phyloP scores from a whole-genome alignment of 2,888 invertebrate species.

The Callimorpha dominula region DNA sequence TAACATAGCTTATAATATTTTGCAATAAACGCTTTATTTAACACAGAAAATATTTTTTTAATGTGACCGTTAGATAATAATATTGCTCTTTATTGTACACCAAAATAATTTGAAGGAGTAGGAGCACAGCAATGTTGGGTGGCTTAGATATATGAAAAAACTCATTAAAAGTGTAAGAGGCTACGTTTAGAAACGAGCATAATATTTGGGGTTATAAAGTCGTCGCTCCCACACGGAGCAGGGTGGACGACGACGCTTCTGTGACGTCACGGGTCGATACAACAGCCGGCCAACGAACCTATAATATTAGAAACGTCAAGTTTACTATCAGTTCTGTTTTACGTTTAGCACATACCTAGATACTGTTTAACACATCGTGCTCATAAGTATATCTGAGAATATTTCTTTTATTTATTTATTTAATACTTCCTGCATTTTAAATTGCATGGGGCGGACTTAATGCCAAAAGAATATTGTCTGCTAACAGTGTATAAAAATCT shows the following conservation, averaged over 20 bases:
- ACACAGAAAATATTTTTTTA: too few species aligned
- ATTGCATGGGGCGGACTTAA: too few species aligned
- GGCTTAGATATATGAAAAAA: too few species aligned
- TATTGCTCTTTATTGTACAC: too few species aligned
- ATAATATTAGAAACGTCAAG: constrained; percentile 58
- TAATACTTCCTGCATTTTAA: too few species aligned
- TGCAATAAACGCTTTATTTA: too few species aligned
- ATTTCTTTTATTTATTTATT: too few species aligned
- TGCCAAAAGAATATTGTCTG: background rate
- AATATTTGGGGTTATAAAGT: constrained; percentile 18
- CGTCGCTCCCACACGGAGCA: constrained; percentile 27
- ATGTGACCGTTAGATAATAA: too few species aligned
- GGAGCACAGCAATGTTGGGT: too few species aligned
- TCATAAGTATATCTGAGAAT: constrained; percentile 6
- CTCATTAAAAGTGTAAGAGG: too few species aligned
- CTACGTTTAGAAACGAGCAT: constrained; percentile 55
- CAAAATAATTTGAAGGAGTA: too few species aligned
- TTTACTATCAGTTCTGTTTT: constrained; percentile 37
- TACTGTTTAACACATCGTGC: background rate
- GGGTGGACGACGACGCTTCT: constrained; percentile 39
- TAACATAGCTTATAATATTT: too few species aligned
- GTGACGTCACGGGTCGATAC: constrained; percentile 72
- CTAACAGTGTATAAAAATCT: background rate
- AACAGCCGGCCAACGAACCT: constrained; percentile 68
- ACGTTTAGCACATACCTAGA: constrained; percentile 1